phyloP scores from a whole-genome alignment of 2,888 invertebrate species.

The Drosophila pseudotalamancana region DNA sequence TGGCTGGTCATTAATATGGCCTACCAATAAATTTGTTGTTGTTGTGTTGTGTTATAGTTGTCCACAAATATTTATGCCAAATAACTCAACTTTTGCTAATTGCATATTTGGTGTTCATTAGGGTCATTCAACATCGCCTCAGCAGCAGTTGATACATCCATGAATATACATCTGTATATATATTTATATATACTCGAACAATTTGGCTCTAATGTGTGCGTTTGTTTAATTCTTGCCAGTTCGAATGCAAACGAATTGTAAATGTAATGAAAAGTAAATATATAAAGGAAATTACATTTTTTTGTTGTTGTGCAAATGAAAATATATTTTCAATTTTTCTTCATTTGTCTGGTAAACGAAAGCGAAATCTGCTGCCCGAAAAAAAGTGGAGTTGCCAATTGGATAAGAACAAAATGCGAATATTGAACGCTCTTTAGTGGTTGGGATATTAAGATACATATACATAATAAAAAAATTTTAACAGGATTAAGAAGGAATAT shows the following conservation, averaged over 20 bases:
- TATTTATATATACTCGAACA: background rate
- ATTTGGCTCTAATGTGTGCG: slow-evolving; percentile 29
- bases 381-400: slow-evolving; percentile 10
- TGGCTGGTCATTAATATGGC: slow-evolving; percentile 46
- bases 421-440: slow-evolving; percentile 21
- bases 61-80: slow-evolving; percentile 73
- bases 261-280: slow-evolving; percentile 59
- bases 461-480: too few species aligned
- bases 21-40: slow-evolving; percentile 40
- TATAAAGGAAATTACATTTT: slow-evolving; percentile 38
- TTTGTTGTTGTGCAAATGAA: background rate
- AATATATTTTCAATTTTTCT: slow-evolving; percentile 35
- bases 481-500: too few species aligned
- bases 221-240: slow-evolving; percentile 38
- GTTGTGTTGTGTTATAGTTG: slow-evolving; percentile 36
- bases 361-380: slow-evolving; percentile 33
- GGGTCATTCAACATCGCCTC: slow-evolving; percentile 46
- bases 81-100: slow-evolving; percentile 74
- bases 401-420: background rate
- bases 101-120: slow-evolving; percentile 78
- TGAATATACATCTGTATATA: too few species aligned
- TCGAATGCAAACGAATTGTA: slow-evolving; percentile 25
- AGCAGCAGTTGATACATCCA: slow-evolving; percentile 1
- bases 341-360: slow-evolving; percentile 50
- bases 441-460: too few species aligned